Base-by-base conservation (phyloP, 2,797 vertebrate species). In the Fistularia tabacaria region DNA sequence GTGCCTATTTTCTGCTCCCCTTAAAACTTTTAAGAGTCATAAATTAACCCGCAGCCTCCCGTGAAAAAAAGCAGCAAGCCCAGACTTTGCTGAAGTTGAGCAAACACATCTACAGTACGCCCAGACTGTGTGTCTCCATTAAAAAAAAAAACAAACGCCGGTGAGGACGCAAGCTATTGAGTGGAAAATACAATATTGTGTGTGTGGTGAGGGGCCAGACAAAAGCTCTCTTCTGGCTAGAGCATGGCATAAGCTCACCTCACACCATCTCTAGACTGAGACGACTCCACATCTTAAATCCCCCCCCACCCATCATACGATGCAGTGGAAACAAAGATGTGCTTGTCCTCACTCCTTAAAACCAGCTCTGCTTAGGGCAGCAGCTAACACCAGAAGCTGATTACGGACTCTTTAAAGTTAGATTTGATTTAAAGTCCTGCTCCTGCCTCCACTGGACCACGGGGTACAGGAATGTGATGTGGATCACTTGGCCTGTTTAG, bases 361-460 rank as follows among this genome's bases (percentile, higher is more conserved):
- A 67, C 49, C 76, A 78, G 77, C 79, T 77, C 76, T 73, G 76
- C 74, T 70, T 64, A 66, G 77, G 69, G 76, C 74, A 71, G 75
- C 41, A 54, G 71, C 83, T 56, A 65, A 74, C 79, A 85, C 74
- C 77, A 85, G 82, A 89, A 85, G 84, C 83, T 79, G 79, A 87
- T 88, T 89, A 88, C 69, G 74, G 77, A 78, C 81, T 68, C 84
- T 87, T 88, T 81, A 88, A 90, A 87, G 80, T 84, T 85, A 79
- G 81, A 88, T 81, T 88, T 86, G 79, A 88, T 86, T 88, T 84
- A 87, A 88, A 81, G 82, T 87, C 81, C 83, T 48, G 71, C 80
- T 83, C 67, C 73, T 54, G 65, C 80, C 81, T 85, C 70, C 67
- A 80, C 73, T 67, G 71, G 83, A 84, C 80, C 85, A 82, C 72